A percentile compares a stretch with the other conserved stretches of the same genome.
phyloP scores from a whole-genome alignment of 2,797 vertebrate genomes.

The Pseudochirops cupreus region DNA sequence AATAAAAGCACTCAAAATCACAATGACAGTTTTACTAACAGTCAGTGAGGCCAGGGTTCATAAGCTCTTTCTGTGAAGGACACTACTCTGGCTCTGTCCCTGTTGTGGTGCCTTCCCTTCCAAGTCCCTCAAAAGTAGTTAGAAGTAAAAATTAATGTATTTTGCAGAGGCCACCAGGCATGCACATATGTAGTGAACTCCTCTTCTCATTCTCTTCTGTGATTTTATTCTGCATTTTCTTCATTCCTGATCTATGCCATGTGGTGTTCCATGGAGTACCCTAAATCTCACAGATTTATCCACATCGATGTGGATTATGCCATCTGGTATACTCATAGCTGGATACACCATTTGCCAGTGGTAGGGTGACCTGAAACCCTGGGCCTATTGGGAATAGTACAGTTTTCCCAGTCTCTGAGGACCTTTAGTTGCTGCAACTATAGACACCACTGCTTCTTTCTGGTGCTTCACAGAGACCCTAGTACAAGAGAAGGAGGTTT shows the following conservation, averaged over 20 bases:
- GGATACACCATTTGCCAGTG: not conserved
- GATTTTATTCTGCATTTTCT: not conserved
- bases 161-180: slow-evolving; percentile 32
- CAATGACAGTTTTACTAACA: not conserved
- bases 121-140: not conserved
- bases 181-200: not conserved
- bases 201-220: not conserved
- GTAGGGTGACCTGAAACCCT: not conserved
- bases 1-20: slow-evolving; percentile 6
- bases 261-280: not conserved
- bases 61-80: not conserved
- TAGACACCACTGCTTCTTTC: not conserved
- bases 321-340: not conserved
- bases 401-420: not conserved
- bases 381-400: not conserved
- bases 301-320: not conserved
- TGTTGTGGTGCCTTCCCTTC: not conserved
- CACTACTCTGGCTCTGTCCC: not conserved
- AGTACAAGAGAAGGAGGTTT: not conserved
- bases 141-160: slow-evolving; percentile 46
- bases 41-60: not conserved
- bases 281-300: not conserved
- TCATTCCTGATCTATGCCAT: not conserved
- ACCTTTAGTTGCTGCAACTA: not conserved
- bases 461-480: not conserved